These are phyloP conservation scores for Nannoperca obscura DNA, from an alignment of 2,797 vertebrate genomes.

Conservation along the genomic window DNA sequence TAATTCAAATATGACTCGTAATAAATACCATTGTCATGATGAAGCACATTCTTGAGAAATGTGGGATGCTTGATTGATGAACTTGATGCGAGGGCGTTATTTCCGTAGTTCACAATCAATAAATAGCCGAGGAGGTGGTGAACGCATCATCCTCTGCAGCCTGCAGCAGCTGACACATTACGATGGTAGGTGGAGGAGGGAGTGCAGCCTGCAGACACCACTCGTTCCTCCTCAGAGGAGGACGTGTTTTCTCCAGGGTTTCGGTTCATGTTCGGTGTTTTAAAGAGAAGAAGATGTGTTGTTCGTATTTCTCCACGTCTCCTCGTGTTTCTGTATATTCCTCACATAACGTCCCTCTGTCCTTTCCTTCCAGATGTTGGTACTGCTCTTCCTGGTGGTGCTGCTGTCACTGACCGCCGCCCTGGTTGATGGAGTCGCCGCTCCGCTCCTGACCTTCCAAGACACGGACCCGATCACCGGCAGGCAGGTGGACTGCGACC, in stretches of 20 bases:
- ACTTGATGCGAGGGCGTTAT: neutral
- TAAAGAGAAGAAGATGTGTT: neutral
- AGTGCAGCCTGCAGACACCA: neutral
- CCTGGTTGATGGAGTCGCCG: accelerated
- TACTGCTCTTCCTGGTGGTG: accelerated
- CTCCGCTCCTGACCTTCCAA: slow-evolving; percentile 22
- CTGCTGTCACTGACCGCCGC: neutral
- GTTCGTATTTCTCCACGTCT: no score
- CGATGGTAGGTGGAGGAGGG: slow-evolving; percentile 7
- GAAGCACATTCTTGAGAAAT: neutral
- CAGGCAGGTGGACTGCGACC: slow-evolving; percentile 49
- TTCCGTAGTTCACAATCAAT: neutral
- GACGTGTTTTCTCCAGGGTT: no score
- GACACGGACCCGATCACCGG: slow-evolving; percentile 55
- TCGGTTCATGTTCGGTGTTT: neutral
- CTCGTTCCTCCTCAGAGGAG: neutral
- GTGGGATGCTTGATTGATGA: neutral
- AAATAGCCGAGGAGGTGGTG: neutral
- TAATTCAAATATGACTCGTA: neutral
- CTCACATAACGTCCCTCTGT: no score
- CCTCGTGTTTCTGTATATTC: neutral
- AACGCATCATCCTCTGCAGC: neutral
- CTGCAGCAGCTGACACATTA: neutral
- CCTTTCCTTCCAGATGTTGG: neutral
- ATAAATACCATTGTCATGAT: neutral